Percentiles rank a stretch among this genome's conserved stretches.
phyloP scores from a whole-genome alignment of 2,113 vertebrate species.

The Mionectes macconnelli region DNA sequence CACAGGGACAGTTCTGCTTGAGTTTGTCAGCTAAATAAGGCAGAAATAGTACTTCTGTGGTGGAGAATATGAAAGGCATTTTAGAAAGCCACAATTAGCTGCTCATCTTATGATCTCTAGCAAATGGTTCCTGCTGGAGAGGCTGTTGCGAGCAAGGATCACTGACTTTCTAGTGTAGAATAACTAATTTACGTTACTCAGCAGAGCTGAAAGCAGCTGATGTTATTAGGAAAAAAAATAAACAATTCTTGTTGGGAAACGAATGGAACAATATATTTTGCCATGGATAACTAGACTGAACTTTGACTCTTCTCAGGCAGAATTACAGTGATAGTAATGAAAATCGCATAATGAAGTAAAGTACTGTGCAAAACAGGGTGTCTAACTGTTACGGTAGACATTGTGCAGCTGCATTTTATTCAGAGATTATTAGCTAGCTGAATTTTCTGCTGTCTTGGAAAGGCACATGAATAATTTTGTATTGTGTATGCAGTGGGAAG shows the following conservation, averaged over 20 bases:
- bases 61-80: not conserved
- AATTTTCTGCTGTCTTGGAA: not conserved
- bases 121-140: constrained; percentile 6
- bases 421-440: not conserved
- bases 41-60: not conserved
- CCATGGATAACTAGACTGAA: not conserved
- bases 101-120: constrained; percentile 21
- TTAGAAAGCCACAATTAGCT: constrained; percentile 24
- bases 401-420: not conserved
- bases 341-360: not conserved
- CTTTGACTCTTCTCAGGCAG: not conserved
- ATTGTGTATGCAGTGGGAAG: not conserved
- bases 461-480: not conserved
- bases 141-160: not conserved
- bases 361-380: not conserved
- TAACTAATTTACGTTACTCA: constrained; percentile 35
- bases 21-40: not conserved
- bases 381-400: not conserved
- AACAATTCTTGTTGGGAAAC: constrained; percentile 14
- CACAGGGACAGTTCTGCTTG: not conserved
- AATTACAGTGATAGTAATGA: not conserved
- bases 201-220: not conserved
- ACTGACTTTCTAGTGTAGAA: constrained; percentile 12
- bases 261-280: not conserved
- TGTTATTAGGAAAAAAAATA: constrained; percentile 20